phyloP scores from a whole-genome alignment of 1,140 invertebrate genomes.

The Penaeus chinensis region DNA sequence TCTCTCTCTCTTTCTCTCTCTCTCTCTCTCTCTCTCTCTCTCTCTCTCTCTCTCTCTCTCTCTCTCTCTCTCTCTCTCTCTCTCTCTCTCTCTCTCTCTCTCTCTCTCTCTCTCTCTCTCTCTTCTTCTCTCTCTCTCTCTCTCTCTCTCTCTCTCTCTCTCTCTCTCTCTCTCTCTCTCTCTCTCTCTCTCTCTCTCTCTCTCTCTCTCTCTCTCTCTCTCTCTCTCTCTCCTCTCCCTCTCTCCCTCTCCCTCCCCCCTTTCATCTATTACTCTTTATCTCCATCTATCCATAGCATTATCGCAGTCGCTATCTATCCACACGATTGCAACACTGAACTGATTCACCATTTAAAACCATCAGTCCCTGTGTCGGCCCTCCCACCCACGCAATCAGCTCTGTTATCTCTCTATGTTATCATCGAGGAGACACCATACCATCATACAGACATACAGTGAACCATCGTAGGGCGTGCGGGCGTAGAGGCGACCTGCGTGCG shows the following conservation, averaged over 20 bases:
- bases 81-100: not conserved
- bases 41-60: not conserved
- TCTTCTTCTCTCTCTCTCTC: not conserved
- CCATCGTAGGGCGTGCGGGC: too few relatives aligned
- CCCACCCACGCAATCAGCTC: too few relatives aligned
- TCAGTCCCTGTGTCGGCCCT: too few relatives aligned
- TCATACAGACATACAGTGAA: too few relatives aligned
- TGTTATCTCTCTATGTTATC: too few relatives aligned
- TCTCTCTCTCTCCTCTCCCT: not conserved
- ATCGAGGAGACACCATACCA: too few relatives aligned
- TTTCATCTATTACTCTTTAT: not conserved
- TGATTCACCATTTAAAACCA: too few relatives aligned
- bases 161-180: constrained; percentile 16
- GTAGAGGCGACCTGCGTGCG: too few relatives aligned
- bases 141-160: not conserved
- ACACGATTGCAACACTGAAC: too few relatives aligned
- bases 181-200: constrained; percentile 2
- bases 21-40: not conserved
- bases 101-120: constrained; percentile 13
- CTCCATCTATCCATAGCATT: too few relatives aligned
- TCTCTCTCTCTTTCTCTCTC: constrained; percentile 25
- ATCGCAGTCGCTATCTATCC: too few relatives aligned
- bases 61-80: not conserved
- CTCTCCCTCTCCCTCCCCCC: not conserved
- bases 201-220: constrained; percentile 1